Conservation (phyloP, 1,140 invertebrate genomes). For the Drosophila orosa region DNA sequence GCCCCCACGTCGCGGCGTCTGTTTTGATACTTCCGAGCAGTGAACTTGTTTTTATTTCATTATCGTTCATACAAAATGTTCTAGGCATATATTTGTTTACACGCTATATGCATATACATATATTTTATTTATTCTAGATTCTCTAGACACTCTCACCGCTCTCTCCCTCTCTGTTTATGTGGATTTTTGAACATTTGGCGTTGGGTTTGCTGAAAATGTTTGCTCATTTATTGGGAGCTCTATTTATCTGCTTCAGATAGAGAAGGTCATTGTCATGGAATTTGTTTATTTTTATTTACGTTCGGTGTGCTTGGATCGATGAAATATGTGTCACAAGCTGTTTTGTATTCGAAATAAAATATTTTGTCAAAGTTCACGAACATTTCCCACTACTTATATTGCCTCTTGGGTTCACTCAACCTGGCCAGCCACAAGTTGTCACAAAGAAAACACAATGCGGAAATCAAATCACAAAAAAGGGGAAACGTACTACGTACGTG, state of each 20-base stretch:
- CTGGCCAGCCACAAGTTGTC: constrained; percentile 20
- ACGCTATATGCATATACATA: constrained; percentile 32
- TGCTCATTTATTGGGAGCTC: constrained; percentile 62
- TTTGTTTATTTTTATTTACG: constrained; percentile 38
- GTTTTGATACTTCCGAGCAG: constrained; percentile 72
- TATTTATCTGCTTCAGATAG: constrained; percentile 69
- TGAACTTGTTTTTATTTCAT: constrained; percentile 78
- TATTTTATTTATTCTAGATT: constrained; percentile 50
- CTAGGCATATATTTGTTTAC: constrained; percentile 50
- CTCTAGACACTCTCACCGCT: constrained; percentile 14
- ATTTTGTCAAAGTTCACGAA: constrained; percentile 11
- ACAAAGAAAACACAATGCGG: constrained; percentile 62
- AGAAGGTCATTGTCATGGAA: constrained; percentile 77
- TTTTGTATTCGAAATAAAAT: constrained; percentile 11
- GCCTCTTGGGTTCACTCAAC: constrained; percentile 64
- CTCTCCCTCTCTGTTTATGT: constrained; percentile 11
- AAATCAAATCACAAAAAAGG: constrained; percentile 50
- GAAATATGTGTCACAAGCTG: constrained; percentile 24
- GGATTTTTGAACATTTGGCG: constrained; percentile 39
- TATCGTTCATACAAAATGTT: constrained; percentile 53
- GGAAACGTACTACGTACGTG: constrained; percentile 12
- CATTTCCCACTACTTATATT: constrained; percentile 5
- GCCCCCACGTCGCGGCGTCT: constrained; percentile 26
- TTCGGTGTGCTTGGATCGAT: neutral
- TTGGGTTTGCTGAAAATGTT: constrained; percentile 56